Conservation (phyloP, 2,113 vertebrate genomes). For the Mixornis gularis region DNA sequence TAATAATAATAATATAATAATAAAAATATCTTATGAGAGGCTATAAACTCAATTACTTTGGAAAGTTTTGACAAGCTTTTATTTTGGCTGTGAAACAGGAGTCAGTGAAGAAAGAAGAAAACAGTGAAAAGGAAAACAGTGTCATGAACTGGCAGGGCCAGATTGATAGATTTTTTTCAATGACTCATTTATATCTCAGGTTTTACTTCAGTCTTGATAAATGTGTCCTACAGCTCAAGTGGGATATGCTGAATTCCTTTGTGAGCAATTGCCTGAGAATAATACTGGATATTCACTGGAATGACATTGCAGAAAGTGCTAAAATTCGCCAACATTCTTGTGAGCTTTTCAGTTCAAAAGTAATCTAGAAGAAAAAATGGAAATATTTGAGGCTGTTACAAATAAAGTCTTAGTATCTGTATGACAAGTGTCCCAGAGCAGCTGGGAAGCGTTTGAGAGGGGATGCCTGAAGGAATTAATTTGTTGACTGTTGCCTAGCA, state of each 20-base stretch:
- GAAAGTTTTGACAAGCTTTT: neutral
- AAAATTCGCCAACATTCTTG: neutral
- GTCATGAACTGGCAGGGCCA: neutral
- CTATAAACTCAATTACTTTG: neutral
- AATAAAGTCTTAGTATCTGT: neutral
- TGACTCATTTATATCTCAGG: neutral
- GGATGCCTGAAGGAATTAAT: neutral
- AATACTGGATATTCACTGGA: neutral
- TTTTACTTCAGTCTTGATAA: neutral
- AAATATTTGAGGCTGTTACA: neutral
- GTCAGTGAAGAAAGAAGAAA: neutral
- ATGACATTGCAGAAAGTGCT: neutral
- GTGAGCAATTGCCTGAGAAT: neutral
- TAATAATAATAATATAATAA: neutral
- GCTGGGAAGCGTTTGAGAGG: neutral
- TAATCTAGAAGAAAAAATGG: neutral
- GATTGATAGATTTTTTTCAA: neutral
- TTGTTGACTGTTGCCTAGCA: neutral
- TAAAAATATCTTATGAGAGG: neutral
- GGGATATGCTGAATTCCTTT: neutral
- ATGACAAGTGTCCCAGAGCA: neutral
- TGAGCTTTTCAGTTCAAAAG: neutral
- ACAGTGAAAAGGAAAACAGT: neutral
- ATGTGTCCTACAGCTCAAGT: neutral
- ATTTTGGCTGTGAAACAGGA: neutral